phyloP scores from a whole-genome alignment of 2,888 invertebrate species.

The Yponomeuta cagnagella region DNA sequence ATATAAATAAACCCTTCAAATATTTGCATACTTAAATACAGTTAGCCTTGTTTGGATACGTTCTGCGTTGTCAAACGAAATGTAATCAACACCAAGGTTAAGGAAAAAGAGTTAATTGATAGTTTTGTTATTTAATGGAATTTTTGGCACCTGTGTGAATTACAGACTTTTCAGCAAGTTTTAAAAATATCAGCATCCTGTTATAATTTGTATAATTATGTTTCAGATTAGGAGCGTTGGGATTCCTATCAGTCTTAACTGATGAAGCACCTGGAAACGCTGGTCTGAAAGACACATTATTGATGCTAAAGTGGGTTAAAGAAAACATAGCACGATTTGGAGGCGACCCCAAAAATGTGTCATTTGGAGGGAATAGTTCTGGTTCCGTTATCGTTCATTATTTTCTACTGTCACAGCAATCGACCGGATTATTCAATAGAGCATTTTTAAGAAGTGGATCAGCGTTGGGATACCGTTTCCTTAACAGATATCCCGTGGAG shows the following conservation, averaged over 20 bases:
- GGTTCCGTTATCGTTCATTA: constrained; percentile 12
- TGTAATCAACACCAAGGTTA: no score
- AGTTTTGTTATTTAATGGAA: no score
- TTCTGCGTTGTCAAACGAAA: no score
- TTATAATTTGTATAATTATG: neutral
- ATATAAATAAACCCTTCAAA: no score
- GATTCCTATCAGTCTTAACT: constrained; percentile 13
- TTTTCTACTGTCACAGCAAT: neutral
- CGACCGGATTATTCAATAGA: neutral
- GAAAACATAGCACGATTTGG: constrained; percentile 14
- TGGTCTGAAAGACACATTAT: constrained; percentile 11
- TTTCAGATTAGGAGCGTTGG: constrained; percentile 5
- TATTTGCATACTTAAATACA: no score
- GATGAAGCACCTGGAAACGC: constrained; percentile 15
- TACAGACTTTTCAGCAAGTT: no score
- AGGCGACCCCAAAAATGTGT: constrained; percentile 15
- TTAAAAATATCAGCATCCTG: no score
- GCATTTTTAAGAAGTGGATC: neutral
- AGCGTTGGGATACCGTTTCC: constrained; percentile 25
- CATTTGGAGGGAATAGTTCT: constrained; percentile 12
- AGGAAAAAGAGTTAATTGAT: no score
- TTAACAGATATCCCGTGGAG: constrained; percentile 26
- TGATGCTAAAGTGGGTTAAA: constrained; percentile 14
- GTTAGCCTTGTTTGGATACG: no score
- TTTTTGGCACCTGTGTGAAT: no score